These are phyloP conservation scores for Adelognathus sp. DNA, from an alignment of 2,888 invertebrate genomes.

Conservation along the genomic window DNA sequence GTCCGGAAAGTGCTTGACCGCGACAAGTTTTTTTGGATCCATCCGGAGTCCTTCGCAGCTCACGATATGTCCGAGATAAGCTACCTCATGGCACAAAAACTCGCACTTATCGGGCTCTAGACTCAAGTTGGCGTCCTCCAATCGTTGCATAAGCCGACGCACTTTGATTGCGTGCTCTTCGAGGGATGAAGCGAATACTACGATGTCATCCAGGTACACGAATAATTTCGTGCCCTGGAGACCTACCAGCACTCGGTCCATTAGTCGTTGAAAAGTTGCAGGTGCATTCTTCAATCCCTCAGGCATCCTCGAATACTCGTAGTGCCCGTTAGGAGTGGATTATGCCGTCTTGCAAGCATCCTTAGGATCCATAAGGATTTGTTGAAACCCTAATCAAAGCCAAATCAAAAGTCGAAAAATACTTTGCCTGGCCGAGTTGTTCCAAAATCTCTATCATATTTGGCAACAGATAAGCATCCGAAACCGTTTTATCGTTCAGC, in stretches of 20 bases:
- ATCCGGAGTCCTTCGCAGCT: not conserved
- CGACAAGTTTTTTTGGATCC: constrained; percentile 29
- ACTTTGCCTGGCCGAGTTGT: too few species aligned
- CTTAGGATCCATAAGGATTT: not conserved
- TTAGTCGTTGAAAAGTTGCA: too few species aligned
- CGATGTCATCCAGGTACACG: too few species aligned
- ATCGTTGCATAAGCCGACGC: not conserved
- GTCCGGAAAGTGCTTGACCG: not conserved
- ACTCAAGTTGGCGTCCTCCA: constrained; percentile 1
- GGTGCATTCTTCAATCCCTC: too few species aligned
- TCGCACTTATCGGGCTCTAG: constrained; percentile 38
- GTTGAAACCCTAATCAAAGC: constrained; percentile 13
- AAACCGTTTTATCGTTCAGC: not conserved
- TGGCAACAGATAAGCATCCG: not conserved
- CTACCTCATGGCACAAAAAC: constrained; percentile 18
- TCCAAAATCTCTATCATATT: too few species aligned
- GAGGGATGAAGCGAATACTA: too few species aligned
- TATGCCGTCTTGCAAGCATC: not conserved
- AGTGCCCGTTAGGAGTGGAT: too few species aligned
- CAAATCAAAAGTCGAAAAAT: not conserved
- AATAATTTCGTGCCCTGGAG: too few species aligned
- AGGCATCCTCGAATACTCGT: not conserved
- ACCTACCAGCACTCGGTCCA: too few species aligned
- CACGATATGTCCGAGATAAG: constrained; percentile 26
- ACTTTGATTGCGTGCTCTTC: too few species aligned